These are phyloP conservation scores for Cyrtorhinus lividipennis DNA, from an alignment of 1,140 invertebrate species.

Conservation along the genomic window DNA sequence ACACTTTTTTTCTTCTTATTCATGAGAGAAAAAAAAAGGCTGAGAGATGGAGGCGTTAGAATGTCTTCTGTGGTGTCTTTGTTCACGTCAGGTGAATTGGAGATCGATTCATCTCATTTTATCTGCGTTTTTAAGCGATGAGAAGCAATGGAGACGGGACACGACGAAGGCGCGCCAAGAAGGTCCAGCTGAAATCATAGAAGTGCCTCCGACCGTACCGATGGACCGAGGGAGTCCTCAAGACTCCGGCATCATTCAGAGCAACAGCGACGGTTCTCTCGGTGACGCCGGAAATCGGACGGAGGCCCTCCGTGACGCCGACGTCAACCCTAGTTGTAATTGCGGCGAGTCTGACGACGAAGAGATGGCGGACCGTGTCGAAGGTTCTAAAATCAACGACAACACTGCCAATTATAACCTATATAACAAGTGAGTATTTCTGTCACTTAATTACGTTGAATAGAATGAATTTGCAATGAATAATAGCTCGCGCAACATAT, in stretches of 20 bases:
- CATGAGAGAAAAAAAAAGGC: too few relatives aligned
- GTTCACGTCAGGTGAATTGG: too few relatives aligned
- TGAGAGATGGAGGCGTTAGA: too few relatives aligned
- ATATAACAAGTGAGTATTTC: not conserved
- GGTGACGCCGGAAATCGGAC: not conserved
- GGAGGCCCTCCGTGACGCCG: too few relatives aligned
- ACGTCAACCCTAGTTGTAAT: constrained; percentile 2
- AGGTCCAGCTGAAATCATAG: constrained; percentile 8
- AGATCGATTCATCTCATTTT: too few relatives aligned
- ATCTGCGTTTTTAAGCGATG: too few relatives aligned
- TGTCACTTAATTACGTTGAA: not conserved
- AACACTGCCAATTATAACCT: not conserved
- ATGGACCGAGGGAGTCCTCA: not conserved
- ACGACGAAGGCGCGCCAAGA: not conserved
- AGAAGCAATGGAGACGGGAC: constrained; percentile 5
- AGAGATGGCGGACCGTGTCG: not conserved
- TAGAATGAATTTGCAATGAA: not conserved
- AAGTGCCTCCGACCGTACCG: not conserved
- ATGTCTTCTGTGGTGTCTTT: too few relatives aligned
- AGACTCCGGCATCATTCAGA: constrained; percentile 10
- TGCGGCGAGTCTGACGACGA: not conserved
- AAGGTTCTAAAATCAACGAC: not conserved
- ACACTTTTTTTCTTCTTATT: too few relatives aligned
- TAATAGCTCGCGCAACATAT: too few relatives aligned
- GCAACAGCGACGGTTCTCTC: constrained; percentile 14